phyloP scores from a whole-genome alignment of 1,140 invertebrate species.

The Dufourea novaeangliae region DNA sequence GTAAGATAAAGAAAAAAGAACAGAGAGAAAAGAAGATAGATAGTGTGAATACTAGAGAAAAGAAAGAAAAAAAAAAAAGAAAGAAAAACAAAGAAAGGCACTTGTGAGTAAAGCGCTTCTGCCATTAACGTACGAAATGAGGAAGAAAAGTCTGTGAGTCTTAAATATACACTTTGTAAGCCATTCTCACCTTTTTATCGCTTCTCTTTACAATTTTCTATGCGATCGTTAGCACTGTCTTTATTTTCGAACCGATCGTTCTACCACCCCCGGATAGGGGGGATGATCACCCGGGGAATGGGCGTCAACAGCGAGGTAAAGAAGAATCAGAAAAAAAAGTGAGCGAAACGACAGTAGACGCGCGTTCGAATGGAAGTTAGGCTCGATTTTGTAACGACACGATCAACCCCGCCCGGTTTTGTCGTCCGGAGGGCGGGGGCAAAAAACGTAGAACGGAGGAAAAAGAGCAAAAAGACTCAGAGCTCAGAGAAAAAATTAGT shows the following conservation, averaged over 20 bases:
- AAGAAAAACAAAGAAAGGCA: slow-evolving; percentile 25
- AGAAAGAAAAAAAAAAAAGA: not conserved
- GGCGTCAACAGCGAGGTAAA: slow-evolving; percentile 12
- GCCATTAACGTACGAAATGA: slow-evolving; percentile 70
- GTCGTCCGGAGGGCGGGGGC: not conserved
- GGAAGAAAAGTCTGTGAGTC: slow-evolving; percentile 68
- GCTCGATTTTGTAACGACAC: not conserved
- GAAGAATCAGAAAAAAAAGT: too few species aligned
- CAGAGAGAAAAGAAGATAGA: not conserved
- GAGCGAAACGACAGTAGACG: not conserved
- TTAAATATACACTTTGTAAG: slow-evolving; percentile 70
- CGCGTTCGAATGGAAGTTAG: slow-evolving; percentile 32
- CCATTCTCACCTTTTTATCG: slow-evolving; percentile 77
- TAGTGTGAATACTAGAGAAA: slow-evolving; percentile 4
- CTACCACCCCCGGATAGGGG: too few species aligned
- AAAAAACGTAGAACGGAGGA: not conserved
- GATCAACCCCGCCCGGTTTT: not conserved
- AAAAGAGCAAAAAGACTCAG: slow-evolving; percentile 30
- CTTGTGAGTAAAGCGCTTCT: slow-evolving; percentile 74
- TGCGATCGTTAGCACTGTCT: not conserved
- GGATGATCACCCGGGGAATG: not conserved
- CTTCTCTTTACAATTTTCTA: slow-evolving; percentile 23
- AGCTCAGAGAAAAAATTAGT: slow-evolving; percentile 43
- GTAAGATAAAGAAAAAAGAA: not conserved
- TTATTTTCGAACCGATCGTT: not conserved